Base-by-base conservation (phyloP, 2,888 invertebrate genomes). In the Eutolmus rufibarbis region DNA sequence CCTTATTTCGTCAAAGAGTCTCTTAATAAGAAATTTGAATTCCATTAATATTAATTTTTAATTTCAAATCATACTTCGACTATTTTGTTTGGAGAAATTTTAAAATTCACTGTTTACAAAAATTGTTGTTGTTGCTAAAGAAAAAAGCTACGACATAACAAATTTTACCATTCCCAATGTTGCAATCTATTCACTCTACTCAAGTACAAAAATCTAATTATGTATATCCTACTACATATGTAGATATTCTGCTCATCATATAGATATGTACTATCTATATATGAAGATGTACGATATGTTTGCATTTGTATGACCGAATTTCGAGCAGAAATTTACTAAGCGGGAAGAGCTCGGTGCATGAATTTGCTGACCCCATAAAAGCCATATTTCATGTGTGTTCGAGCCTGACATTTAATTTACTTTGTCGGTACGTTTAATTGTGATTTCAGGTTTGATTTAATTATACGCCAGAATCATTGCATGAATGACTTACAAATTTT, bases 371-470 rank as follows among this genome's bases (percentile, higher is more conserved):
- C 81, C 56, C 56, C 31, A 14, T 81, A 56, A 81, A 51, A 56
- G 81, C 81, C 46, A 81, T 81, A 81, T 81, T 81, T 81, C 81
- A 81, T 81, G 56, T 81, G 34, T n/a, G 43, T 56, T 81, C 81
- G 56, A 81, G 81, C 56, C 9, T 56, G 81, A 81, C 81, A 81
- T 81, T 81, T 56, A 81, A 81, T 81, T 81, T 81, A 81, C 81
- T 81, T 81, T 81, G 81, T 81, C 81, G 34, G 56, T 81, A 56
- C 56, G 81, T 56, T 81, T 81, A 81, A 81, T 81, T 81, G 81
- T 81, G 81, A 81, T 81, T 81, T 81, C 81, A 51, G 81, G 56
- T 81, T 81, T 81, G 81, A 81, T 81, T 81, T 23, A 81, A 81
- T 81, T 81, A 81, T 56, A 81, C 56, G 31, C 34, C 16, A 34